These are phyloP conservation scores for Hyles lineata DNA, from an alignment of 2,888 invertebrate genomes.

Conservation along the genomic window DNA sequence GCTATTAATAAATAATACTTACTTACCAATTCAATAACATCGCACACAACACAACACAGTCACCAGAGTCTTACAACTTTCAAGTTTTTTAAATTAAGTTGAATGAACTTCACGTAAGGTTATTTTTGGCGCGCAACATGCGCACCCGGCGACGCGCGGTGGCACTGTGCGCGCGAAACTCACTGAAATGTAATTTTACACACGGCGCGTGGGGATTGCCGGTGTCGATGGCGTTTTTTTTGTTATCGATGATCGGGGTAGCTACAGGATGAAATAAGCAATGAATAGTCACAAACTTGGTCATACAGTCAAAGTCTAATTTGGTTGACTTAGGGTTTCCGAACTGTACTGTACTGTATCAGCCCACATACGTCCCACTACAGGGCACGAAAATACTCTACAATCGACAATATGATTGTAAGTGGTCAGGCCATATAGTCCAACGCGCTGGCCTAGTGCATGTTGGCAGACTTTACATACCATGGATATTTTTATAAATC, in stretches of 20 bases:
- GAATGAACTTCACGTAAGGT: not conserved
- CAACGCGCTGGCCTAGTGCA: no score
- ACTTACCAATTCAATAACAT: constrained; percentile 79
- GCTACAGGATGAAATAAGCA: no score
- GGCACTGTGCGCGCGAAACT: constrained; percentile 56
- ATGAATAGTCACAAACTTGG: no score
- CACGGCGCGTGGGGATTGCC: constrained; percentile 47
- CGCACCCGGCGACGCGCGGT: constrained; percentile 57
- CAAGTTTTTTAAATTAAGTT: not conserved
- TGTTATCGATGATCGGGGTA: not conserved
- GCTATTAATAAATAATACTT: constrained; percentile 56
- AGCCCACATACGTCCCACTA: no score
- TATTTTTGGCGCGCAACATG: constrained; percentile 17
- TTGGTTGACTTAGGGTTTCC: no score
- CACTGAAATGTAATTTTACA: constrained; percentile 77
- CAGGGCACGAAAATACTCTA: no score
- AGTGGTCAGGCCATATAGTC: no score
- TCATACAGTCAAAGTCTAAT: no score
- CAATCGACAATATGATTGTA: no score
- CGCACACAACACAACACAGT: constrained; percentile 53
- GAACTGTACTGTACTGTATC: no score
- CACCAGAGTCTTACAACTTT: constrained; percentile 35
- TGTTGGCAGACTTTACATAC: no score
- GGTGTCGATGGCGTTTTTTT: constrained; percentile 33
- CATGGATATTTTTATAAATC: no score